These are phyloP conservation scores for Diacarnus erythraeanus DNA, from an alignment of 37 sponge, comb jelly and placozoan species.

Conservation along the genomic window DNA sequence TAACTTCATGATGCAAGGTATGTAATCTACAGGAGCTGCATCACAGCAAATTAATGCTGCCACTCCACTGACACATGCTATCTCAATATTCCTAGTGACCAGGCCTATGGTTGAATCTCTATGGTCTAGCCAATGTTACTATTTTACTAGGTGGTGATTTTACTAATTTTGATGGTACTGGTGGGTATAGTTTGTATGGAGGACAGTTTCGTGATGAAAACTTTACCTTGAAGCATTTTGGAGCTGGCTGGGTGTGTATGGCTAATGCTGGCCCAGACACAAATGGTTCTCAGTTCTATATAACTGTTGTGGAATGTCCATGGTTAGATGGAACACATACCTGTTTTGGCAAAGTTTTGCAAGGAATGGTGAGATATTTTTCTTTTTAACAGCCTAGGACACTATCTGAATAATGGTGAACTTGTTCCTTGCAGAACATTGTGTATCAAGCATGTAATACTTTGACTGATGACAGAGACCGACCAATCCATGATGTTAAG, in stretches of 20 bases:
- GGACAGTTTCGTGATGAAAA: constrained; percentile 75
- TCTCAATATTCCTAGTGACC: too few species aligned
- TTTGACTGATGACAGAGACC: constrained; percentile 49
- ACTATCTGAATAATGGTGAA: neutral
- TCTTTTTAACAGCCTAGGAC: neutral
- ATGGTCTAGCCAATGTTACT: too few species aligned
- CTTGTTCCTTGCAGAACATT: constrained; percentile 31
- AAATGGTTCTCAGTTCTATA: constrained; percentile 87
- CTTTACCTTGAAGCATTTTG: constrained; percentile 76
- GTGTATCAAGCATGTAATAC: constrained; percentile 52
- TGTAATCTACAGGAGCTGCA: too few species aligned
- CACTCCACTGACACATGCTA: too few species aligned
- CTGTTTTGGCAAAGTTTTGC: constrained; percentile 79
- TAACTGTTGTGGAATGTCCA: constrained; percentile 72
- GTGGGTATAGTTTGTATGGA: constrained; percentile 81
- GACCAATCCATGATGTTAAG: constrained; percentile 65
- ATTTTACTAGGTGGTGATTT: constrained; percentile 75
- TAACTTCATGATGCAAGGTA: constrained; percentile 87
- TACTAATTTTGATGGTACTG: constrained; percentile 67
- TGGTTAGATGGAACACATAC: constrained; percentile 81
- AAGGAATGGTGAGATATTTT: constrained; percentile 69
- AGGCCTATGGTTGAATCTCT: too few species aligned
- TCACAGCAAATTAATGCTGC: too few species aligned
- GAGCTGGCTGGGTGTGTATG: constrained; percentile 86
- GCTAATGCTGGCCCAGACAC: constrained; percentile 86